These are phyloP conservation scores for Pollimyrus isidori DNA, from an alignment of 2,113 vertebrate species.

Conservation along the genomic window DNA sequence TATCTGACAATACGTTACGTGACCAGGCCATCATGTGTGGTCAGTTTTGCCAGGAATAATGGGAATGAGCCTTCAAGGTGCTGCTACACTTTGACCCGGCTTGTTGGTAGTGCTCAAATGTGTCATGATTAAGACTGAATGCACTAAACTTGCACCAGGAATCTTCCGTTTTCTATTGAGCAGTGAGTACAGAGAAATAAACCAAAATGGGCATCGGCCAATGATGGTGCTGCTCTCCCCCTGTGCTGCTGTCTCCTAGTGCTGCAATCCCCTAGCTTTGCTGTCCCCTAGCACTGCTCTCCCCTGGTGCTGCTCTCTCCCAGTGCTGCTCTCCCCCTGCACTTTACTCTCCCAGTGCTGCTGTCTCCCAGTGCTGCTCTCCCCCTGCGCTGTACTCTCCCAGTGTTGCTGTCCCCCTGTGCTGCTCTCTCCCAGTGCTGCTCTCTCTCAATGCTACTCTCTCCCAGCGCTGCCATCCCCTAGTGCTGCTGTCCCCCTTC, in stretches of 20 bases:
- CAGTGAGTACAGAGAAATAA: neutral
- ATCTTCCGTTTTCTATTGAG: neutral
- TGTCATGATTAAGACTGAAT: neutral
- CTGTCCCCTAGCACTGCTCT: neutral
- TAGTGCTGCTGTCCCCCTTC: neutral
- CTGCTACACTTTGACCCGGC: neutral
- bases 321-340: neutral
- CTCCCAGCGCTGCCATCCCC: neutral
- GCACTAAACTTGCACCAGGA: neutral
- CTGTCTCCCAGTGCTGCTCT: no score
- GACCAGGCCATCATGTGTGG: neutral
- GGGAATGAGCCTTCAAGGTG: neutral
- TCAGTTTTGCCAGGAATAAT: neutral
- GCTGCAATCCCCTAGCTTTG: neutral
- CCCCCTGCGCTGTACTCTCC: rapidly evolving
- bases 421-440: no score
- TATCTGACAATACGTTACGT: neutral
- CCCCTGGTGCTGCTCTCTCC: neutral
- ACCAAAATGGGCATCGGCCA: neutral
- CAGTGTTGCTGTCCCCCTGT: no score
- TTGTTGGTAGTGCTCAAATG: neutral
- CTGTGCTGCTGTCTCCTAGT: neutral
- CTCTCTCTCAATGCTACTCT: no score
- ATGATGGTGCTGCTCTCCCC: neutral
- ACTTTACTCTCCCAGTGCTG: no score